Percentiles rank a stretch among this genome's conserved stretches.
These are phyloP conservation scores for Apamea anceps DNA, from an alignment of 2,888 invertebrate species.

Conservation along the genomic window DNA sequence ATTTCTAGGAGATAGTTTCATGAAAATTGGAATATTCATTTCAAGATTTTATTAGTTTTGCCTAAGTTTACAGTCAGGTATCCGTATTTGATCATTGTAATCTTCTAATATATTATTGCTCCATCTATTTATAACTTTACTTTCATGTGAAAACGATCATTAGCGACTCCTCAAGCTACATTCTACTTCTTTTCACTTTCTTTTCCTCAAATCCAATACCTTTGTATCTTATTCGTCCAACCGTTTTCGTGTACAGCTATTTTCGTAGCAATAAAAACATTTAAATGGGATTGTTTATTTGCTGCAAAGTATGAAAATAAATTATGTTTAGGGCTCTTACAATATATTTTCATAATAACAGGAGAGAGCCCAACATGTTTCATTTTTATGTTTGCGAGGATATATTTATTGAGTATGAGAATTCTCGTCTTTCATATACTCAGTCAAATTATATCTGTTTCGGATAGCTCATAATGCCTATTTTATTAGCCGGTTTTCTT, in stretches of 20 bases:
- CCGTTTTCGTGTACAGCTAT: constrained; percentile 29
- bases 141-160: constrained; percentile 20
- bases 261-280: constrained; percentile 25
- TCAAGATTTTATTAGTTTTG: background rate
- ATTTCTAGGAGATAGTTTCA: constrained; percentile 16
- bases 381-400: constrained; percentile 11
- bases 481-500: background rate
- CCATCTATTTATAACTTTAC: background rate
- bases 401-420: constrained; percentile 18
- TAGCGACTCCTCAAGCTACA: constrained; percentile 16
- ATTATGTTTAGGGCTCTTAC: constrained; percentile 21
- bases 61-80: no score
- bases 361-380: constrained; percentile 1
- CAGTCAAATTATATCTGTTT: background rate
- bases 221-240: constrained; percentile 12
- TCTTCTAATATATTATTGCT: background rate
- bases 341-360: constrained; percentile 32
- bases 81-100: background rate
- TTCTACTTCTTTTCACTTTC: constrained; percentile 34
- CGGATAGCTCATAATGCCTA: background rate
- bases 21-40: background rate
- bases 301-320: constrained; percentile 25
- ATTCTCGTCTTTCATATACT: background rate
- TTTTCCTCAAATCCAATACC: constrained; percentile 30
- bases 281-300: constrained; percentile 26